These are phyloP conservation scores for Nomada fucata DNA, from an alignment of 2,888 invertebrate genomes.

Conservation along the genomic window DNA sequence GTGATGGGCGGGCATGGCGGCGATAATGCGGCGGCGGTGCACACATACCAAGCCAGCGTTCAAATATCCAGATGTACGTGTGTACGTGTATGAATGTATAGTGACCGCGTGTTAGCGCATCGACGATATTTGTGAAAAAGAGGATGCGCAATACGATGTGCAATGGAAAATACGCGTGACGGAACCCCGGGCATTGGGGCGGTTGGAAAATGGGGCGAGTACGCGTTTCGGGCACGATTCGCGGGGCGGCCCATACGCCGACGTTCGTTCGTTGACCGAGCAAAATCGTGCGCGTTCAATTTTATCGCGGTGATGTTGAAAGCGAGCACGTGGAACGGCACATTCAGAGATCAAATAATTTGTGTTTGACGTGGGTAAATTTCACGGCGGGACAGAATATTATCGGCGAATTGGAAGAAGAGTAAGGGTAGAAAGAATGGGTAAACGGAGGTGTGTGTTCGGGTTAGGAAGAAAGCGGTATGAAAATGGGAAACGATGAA, in stretches of 20 bases:
- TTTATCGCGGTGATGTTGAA: slow-evolving; percentile 8
- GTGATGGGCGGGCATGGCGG: slow-evolving; percentile 77
- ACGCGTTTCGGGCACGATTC: slow-evolving; percentile 6
- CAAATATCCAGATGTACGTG: slow-evolving; percentile 69
- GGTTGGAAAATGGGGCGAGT: slow-evolving; percentile 4
- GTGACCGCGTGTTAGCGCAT: slow-evolving; percentile 43
- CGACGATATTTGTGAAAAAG: neutral
- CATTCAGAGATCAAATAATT: slow-evolving; percentile 3
- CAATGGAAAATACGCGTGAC: neutral
- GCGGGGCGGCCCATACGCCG: slow-evolving; percentile 48
- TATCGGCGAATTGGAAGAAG: neutral
- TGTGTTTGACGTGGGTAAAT: neutral
- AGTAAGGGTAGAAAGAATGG: neutral
- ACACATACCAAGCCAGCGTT: slow-evolving; percentile 81
- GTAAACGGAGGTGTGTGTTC: neutral
- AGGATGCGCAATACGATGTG: neutral
- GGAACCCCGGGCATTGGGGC: neutral
- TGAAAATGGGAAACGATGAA: neutral
- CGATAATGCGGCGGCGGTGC: slow-evolving; percentile 80
- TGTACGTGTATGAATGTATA: slow-evolving; percentile 41
- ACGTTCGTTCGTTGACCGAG: slow-evolving; percentile 40
- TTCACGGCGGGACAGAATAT: neutral
- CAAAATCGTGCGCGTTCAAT: slow-evolving; percentile 3
- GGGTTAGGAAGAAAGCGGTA: neutral
- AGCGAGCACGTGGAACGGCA: slow-evolving; percentile 27